These are phyloP conservation scores for Odiellus spinosus DNA, from an alignment of 2,888 invertebrate genomes.

Conservation along the genomic window DNA sequence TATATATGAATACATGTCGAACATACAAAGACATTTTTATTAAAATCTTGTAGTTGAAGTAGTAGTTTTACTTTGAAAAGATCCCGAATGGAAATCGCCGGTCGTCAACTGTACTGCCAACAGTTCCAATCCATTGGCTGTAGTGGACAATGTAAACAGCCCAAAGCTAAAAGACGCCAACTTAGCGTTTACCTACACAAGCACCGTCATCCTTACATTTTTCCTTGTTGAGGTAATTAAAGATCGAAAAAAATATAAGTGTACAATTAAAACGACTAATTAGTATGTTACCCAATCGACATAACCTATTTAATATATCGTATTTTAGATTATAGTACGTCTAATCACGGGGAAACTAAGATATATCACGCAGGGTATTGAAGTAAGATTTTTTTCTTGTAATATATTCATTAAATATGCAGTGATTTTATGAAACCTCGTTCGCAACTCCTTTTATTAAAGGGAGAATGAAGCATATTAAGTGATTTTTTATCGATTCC, in stretches of 20 bases:
- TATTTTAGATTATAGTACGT: slow-evolving; percentile 13
- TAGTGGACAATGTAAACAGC: slow-evolving; percentile 7
- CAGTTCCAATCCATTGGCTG: background rate
- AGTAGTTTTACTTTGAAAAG: slow-evolving; percentile 3
- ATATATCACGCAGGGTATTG: slow-evolving; percentile 16
- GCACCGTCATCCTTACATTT: slow-evolving; percentile 11
- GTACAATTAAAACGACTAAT: no score
- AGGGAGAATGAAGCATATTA: no score
- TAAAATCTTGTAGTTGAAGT: no score
- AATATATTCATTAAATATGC: no score
- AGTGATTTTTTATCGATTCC: no score
- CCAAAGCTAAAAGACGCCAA: slow-evolving; percentile 13
- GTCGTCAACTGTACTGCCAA: slow-evolving; percentile 10
- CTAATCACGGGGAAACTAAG: slow-evolving; percentile 15
- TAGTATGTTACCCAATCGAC: no score
- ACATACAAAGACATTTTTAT: no score
- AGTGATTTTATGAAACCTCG: no score
- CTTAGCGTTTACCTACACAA: slow-evolving; percentile 12
- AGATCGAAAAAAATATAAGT: no score
- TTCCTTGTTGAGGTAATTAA: slow-evolving; percentile 17
- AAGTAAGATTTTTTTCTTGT: slow-evolving; percentile 7
- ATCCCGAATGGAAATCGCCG: slow-evolving; percentile 15
- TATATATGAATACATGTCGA: no score
- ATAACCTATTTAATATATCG: background rate
- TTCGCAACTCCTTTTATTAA: no score